A percentile compares a stretch with the other conserved stretches of the same genome.
phyloP scores from a whole-genome alignment of 1,140 invertebrate species.

The Drosophila teissieri region DNA sequence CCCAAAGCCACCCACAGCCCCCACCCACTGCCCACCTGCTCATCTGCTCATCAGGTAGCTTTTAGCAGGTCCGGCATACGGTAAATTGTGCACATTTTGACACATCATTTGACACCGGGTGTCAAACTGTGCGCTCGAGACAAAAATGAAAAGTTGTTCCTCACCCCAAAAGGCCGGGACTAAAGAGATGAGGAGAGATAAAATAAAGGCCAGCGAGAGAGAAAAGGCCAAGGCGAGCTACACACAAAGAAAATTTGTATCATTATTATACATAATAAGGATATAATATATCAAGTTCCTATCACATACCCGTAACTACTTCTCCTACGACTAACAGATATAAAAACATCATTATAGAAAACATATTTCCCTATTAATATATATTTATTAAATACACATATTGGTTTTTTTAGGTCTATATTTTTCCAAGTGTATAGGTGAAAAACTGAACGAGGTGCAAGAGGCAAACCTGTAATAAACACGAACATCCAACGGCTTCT shows the following conservation, averaged over 20 bases:
- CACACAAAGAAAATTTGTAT: slow-evolving; percentile 1
- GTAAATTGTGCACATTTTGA: slow-evolving; percentile 79
- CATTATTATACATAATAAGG: too few species aligned
- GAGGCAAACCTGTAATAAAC: slow-evolving; percentile 66
- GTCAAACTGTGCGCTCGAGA: slow-evolving; percentile 67
- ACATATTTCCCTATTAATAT: neutral
- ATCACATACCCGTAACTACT: too few species aligned
- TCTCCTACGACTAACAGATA: too few species aligned
- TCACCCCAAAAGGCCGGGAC: slow-evolving; percentile 4
- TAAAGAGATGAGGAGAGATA: slow-evolving; percentile 11
- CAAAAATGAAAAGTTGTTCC: slow-evolving; percentile 73
- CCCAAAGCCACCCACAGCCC: neutral
- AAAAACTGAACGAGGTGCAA: slow-evolving; percentile 37
- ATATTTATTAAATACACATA: neutral
- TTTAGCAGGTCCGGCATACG: slow-evolving; percentile 57
- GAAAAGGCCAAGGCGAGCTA: neutral
- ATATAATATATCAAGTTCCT: too few species aligned
- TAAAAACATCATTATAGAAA: too few species aligned
- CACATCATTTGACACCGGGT: slow-evolving; percentile 79
- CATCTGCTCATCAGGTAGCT: slow-evolving; percentile 38
- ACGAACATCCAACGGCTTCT: slow-evolving; percentile 18
- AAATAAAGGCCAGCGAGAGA: slow-evolving; percentile 17
- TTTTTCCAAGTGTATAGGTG: slow-evolving; percentile 3
- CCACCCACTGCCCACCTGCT: neutral
- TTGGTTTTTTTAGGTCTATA: neutral